Evolutionary conservation across 2,113 vertebrate species (phyloP).

Genomic region (Pyxicephalus adspersus): DNA sequence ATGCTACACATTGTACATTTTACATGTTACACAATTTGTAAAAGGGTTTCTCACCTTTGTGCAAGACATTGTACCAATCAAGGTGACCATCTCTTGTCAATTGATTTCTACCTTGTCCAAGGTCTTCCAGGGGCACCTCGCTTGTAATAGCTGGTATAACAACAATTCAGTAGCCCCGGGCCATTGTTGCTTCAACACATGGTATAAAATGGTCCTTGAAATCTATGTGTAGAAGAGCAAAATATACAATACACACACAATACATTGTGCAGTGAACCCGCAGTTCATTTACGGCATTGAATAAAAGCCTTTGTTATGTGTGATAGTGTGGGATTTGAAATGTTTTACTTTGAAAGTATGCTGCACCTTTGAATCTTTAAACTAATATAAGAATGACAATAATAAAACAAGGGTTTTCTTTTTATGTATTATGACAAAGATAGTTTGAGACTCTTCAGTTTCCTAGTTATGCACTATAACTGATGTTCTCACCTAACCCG

Average conservation of each 20-base stretch:
- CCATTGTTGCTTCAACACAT: background rate
- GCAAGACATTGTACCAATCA: background rate
- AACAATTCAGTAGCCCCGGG: background rate
- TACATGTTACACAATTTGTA: too few species aligned
- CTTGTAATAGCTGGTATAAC: background rate
- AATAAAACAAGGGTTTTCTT: background rate
- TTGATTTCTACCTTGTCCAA: background rate
- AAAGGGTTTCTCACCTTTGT: background rate
- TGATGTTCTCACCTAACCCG: background rate
- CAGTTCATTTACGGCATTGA: background rate
- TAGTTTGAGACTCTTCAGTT: background rate
- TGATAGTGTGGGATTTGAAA: background rate
- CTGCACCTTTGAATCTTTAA: background rate
- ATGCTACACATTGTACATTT: too few species aligned
- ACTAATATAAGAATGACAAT: background rate
- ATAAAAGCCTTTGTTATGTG: background rate
- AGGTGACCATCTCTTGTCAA: background rate
- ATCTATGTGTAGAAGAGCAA: background rate
- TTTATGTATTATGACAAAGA: background rate
- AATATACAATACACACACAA: background rate
- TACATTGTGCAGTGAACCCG: background rate
- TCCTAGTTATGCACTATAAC: background rate
- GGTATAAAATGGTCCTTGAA: conserved; percentile 14
- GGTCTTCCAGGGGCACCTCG: background rate
- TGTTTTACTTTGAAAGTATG: background rate